Conservation (phyloP, 2,797 vertebrate genomes). For the Rhynchotus rufescens region DNA sequence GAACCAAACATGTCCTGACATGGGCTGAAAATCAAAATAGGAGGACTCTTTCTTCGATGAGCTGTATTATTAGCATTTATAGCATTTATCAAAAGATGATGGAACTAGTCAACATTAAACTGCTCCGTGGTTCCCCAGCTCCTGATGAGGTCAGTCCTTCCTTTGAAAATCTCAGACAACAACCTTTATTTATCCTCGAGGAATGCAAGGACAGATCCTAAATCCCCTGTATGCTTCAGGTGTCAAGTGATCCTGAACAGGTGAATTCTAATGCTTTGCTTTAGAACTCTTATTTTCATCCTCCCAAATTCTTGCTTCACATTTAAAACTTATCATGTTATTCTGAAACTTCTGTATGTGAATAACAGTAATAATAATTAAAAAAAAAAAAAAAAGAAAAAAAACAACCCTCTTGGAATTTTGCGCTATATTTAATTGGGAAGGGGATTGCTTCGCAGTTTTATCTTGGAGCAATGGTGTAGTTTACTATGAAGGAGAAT, state of each 20-base stretch:
- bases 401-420: neutral
- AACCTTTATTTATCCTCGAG: constrained; percentile 30
- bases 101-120: constrained; percentile 13
- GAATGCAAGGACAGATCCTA: neutral
- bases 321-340: neutral
- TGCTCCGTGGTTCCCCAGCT: neutral
- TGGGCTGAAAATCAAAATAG: neutral
- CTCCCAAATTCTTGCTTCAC: neutral
- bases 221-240: neutral
- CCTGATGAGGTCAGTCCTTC: constrained; percentile 14
- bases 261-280: too few relatives aligned
- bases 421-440: neutral
- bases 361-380: neutral
- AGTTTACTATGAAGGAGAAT: too few relatives aligned
- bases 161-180: neutral
- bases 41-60: neutral
- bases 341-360: neutral
- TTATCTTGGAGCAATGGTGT: neutral
- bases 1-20: neutral
- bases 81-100: constrained; percentile 28
- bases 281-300: neutral
- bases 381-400: too few relatives aligned
- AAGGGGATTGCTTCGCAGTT: neutral
- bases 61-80: neutral
- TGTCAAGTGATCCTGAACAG: neutral